phyloP scores from a whole-genome alignment of 2,797 vertebrate genomes.

The Ambastaia sidthimunki region DNA sequence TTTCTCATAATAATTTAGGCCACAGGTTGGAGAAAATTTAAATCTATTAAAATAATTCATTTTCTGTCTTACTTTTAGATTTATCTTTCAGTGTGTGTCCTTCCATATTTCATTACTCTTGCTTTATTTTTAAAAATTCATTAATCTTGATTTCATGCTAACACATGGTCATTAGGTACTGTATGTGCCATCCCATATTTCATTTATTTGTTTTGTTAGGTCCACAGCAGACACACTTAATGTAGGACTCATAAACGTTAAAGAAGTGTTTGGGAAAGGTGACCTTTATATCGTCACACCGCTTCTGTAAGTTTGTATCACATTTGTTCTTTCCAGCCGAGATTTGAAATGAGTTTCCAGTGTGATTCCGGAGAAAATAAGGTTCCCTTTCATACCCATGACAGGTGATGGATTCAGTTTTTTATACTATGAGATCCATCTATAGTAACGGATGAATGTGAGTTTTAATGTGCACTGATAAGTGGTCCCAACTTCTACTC shows the following conservation, averaged over 20 bases:
- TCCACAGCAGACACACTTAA: background rate
- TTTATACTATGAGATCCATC: constrained; percentile 7
- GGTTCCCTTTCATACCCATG: background rate
- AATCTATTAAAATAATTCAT: too few relatives aligned
- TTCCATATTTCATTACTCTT: background rate
- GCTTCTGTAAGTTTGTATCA: background rate
- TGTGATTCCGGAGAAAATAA: constrained; percentile 12
- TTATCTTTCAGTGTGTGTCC: background rate
- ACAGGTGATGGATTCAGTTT: constrained; percentile 22
- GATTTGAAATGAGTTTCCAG: constrained; percentile 5
- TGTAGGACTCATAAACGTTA: background rate
- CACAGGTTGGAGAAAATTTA: too few relatives aligned
- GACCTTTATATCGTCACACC: background rate
- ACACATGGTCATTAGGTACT: background rate
- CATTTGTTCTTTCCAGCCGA: constrained; percentile 5
- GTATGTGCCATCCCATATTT: background rate
- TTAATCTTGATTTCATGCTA: constrained; percentile 15
- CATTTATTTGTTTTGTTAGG: background rate
- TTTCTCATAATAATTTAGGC: too few relatives aligned
- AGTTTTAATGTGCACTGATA: background rate
- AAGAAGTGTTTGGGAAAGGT: background rate
- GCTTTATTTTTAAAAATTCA: background rate
- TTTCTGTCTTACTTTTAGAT: background rate
- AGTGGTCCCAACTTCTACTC: background rate
- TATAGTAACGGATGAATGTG: constrained; percentile 16